These are phyloP conservation scores for Xyrauchen texanus DNA, from an alignment of 2,113 vertebrate genomes.

Conservation along the genomic window DNA sequence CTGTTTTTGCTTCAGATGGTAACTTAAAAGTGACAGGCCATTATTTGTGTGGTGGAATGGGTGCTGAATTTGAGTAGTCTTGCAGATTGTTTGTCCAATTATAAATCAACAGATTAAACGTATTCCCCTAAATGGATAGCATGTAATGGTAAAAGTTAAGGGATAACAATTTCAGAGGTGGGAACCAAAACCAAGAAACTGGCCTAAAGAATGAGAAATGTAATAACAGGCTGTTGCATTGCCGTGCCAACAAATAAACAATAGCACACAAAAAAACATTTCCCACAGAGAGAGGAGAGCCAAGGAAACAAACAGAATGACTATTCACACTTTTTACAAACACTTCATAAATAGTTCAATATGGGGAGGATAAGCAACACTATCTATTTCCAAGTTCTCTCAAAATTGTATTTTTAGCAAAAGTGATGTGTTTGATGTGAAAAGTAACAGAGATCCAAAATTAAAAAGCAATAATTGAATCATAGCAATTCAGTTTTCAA, in stretches of 20 bases:
- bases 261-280: background rate
- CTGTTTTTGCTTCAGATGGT: too few relatives aligned
- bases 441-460: background rate
- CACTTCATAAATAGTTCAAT: constrained; percentile 23
- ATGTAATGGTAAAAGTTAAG: too few relatives aligned
- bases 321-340: constrained; percentile 24
- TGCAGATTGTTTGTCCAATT: too few relatives aligned
- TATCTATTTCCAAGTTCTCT: background rate
- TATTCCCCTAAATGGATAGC: too few relatives aligned
- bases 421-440: background rate
- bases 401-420: background rate
- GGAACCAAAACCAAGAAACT: background rate
- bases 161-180: background rate
- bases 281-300: background rate
- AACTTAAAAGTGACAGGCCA: too few relatives aligned
- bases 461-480: background rate
- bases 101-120: too few relatives aligned
- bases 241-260: background rate
- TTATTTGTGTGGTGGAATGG: background rate
- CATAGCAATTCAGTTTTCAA: background rate
- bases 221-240: background rate
- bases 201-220: background rate
- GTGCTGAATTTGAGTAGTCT: too few relatives aligned
- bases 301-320: constrained; percentile 26
- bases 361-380: background rate